Evolutionary conservation across 2,113 vertebrate species (phyloP).

Genomic region (Dolichallabes microphthalmus): DNA sequence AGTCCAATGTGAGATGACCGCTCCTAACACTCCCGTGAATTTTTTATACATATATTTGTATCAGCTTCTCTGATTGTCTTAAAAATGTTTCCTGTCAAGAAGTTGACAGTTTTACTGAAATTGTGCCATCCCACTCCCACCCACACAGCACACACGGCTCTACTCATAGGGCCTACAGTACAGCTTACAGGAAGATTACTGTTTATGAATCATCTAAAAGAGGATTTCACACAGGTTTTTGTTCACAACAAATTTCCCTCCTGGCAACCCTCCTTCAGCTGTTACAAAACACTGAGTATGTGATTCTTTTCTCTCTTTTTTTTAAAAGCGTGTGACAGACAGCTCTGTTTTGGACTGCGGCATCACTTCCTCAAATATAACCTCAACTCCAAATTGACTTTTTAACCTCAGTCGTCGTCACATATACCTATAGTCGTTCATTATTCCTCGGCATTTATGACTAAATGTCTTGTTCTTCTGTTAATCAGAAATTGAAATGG

Average conservation of each 20-base stretch:
- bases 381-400: too few relatives aligned
- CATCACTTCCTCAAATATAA: neutral
- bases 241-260: slow-evolving; percentile 33
- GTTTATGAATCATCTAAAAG: slow-evolving; percentile 36
- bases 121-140: slow-evolving; percentile 2
- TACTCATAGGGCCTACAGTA: neutral
- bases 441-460: neutral
- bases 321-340: neutral
- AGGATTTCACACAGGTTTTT: slow-evolving; percentile 18
- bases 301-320: neutral
- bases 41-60: neutral
- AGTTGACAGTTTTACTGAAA: neutral
- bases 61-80: neutral
- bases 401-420: neutral
- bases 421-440: neutral
- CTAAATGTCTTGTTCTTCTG: neutral
- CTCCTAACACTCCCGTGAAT: neutral
- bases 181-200: slow-evolving; percentile 11
- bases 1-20: neutral
- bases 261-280: slow-evolving; percentile 26
- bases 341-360: neutral
- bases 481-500: neutral
- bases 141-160: slow-evolving; percentile 2
- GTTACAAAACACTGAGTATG: slow-evolving; percentile 18
- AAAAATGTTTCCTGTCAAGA: neutral